Percentiles rank a stretch among this genome's conserved stretches.
These are phyloP conservation scores for Holcopasites calliopsidis DNA, from an alignment of 1,140 invertebrate species.

Conservation along the genomic window DNA sequence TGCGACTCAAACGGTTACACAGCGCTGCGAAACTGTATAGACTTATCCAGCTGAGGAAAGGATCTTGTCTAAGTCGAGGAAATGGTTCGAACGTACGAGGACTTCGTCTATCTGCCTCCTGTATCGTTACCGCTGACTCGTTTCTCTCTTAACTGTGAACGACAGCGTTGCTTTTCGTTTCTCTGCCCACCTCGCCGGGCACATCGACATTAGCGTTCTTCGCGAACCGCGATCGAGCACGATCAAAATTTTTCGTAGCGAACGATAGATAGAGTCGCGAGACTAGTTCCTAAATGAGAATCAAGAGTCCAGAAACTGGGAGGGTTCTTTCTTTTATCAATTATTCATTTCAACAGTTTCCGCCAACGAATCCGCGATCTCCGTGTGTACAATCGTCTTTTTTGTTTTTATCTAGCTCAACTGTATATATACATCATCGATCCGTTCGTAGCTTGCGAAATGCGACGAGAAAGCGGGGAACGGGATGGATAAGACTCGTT, in stretches of 20 bases:
- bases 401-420: not conserved
- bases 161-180: conserved; percentile 12
- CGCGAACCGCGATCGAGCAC: conserved; percentile 6
- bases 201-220: not conserved
- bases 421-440: too few relatives aligned
- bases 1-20: too few relatives aligned
- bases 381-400: conserved; percentile 34
- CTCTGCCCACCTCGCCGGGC: not conserved
- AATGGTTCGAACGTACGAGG: conserved; percentile 25
- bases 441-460: conserved; percentile 8
- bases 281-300: conserved; percentile 30
- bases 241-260: conserved; percentile 37
- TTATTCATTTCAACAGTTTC: not conserved
- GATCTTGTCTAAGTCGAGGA: not conserved
- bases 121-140: not conserved
- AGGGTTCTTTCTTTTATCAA: not conserved
- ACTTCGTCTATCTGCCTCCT: not conserved
- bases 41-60: not conserved
- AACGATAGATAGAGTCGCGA: conserved; percentile 1
- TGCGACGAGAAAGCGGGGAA: not conserved
- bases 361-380: not conserved
- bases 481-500: conserved; percentile 44
- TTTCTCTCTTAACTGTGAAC: not conserved
- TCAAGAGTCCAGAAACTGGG: not conserved
- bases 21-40: conserved; percentile 15